Evolutionary conservation across 2,797 vertebrate genomes (phyloP).

Genomic region (Hypotaenidia okinawae): DNA sequence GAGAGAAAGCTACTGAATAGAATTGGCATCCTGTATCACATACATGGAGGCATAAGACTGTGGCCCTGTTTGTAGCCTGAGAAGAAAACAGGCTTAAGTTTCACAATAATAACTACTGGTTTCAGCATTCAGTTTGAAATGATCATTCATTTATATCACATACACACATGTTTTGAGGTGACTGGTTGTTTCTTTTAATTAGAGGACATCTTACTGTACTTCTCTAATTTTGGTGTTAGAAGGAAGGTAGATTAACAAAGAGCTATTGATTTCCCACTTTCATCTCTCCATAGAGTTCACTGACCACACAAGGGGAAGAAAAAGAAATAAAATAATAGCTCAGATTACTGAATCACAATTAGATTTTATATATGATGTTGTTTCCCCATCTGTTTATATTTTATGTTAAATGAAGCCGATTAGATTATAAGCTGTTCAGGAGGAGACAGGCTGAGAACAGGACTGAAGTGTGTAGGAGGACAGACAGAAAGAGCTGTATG

Average conservation of each 20-base stretch:
- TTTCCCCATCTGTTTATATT: background rate
- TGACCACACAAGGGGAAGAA: background rate
- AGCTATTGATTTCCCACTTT: background rate
- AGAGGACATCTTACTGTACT: background rate
- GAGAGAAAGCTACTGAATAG: background rate
- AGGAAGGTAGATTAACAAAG: background rate
- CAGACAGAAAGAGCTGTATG: background rate
- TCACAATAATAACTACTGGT: background rate
- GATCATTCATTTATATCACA: background rate
- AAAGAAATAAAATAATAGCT: background rate
- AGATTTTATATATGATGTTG: background rate
- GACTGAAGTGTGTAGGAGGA: background rate
- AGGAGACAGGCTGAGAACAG: background rate
- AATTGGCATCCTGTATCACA: background rate
- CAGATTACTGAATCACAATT: background rate
- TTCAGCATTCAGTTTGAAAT: background rate
- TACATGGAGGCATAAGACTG: background rate
- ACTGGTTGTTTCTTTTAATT: background rate
- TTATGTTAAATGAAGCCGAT: background rate
- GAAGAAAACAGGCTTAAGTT: background rate
- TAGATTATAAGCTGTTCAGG: background rate
- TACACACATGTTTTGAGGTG: background rate
- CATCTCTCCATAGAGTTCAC: background rate
- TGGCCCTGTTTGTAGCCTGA: background rate
- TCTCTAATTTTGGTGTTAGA: background rate